These are phyloP conservation scores for Uloborus plumipes DNA, from an alignment of 2,888 invertebrate species.

Conservation along the genomic window DNA sequence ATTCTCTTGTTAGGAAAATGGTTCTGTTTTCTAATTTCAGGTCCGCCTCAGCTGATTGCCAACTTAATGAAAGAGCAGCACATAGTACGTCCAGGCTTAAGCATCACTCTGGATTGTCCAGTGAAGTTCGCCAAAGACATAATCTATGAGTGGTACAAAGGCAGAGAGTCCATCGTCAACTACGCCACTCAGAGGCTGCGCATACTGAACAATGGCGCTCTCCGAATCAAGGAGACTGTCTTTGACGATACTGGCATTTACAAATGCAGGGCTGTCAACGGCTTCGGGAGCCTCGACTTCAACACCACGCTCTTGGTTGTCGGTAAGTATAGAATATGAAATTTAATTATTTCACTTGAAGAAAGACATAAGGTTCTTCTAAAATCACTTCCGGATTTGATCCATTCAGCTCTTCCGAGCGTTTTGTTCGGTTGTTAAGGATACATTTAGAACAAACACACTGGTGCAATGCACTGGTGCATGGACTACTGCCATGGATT, in stretches of 20 bases:
- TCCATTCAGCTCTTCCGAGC: too few relatives aligned
- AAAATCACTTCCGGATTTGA: too few relatives aligned
- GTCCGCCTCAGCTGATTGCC: slow-evolving; percentile 51
- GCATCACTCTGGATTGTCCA: slow-evolving; percentile 46
- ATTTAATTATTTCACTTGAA: neutral
- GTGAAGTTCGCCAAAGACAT: slow-evolving; percentile 34
- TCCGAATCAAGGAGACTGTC: slow-evolving; percentile 57
- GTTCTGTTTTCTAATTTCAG: slow-evolving; percentile 16
- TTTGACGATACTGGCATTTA: slow-evolving; percentile 63
- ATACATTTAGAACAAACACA: too few relatives aligned
- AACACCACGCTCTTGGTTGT: slow-evolving; percentile 61
- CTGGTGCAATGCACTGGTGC: too few relatives aligned
- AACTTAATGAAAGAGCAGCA: slow-evolving; percentile 17
- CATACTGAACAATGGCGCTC: slow-evolving; percentile 49
- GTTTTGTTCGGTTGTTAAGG: too few relatives aligned
- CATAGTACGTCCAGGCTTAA: slow-evolving; percentile 42
- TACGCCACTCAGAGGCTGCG: slow-evolving; percentile 38
- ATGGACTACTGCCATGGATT: too few relatives aligned
- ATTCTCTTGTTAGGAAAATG: neutral
- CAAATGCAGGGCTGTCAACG: slow-evolving; percentile 61
- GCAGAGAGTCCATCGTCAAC: slow-evolving; percentile 34
- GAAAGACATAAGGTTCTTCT: neutral
- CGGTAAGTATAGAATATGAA: slow-evolving; percentile 24
- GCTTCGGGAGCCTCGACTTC: slow-evolving; percentile 58
- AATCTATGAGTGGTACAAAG: slow-evolving; percentile 63